Percentiles rank a stretch among this genome's conserved stretches.
Evolutionary conservation across 2,888 invertebrate species (phyloP).

Genomic region (Synergus gifuensis): DNA sequence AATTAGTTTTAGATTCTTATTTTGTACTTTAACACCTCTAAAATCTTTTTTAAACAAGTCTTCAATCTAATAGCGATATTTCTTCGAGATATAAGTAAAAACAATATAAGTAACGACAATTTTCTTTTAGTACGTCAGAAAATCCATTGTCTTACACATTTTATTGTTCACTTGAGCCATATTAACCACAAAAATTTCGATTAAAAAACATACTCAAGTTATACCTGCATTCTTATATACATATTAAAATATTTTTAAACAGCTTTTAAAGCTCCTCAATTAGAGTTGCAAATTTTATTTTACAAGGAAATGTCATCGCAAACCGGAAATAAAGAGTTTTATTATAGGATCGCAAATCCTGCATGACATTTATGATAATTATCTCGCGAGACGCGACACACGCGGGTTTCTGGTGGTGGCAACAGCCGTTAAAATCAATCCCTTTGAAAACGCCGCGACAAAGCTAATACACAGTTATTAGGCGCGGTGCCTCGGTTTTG

Average conservation of each 20-base stretch:
- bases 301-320: background rate
- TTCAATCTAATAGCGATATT: background rate
- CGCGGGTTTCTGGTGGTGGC: slow-evolving; percentile 45
- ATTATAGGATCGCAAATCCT: slow-evolving; percentile 23
- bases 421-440: slow-evolving; percentile 57
- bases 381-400: slow-evolving; percentile 31
- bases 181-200: background rate
- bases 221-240: background rate
- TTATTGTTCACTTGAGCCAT: background rate
- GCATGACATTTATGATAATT: slow-evolving; percentile 33
- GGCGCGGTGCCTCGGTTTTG: slow-evolving; percentile 68
- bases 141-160: background rate
- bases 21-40: slow-evolving; percentile 18
- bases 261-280: background rate
- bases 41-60: background rate
- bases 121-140: background rate
- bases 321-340: slow-evolving; percentile 21
- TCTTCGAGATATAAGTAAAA: background rate
- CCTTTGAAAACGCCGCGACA: slow-evolving; percentile 69
- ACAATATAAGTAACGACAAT: background rate
- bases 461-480: slow-evolving; percentile 75
- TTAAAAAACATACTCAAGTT: background rate
- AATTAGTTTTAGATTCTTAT: background rate
- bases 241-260: background rate
- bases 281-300: background rate